Evolutionary conservation across 2,888 invertebrate species (phyloP), one percentile per base, ranked within the genome.

Genomic region (Iselma pallidipennis): DNA sequence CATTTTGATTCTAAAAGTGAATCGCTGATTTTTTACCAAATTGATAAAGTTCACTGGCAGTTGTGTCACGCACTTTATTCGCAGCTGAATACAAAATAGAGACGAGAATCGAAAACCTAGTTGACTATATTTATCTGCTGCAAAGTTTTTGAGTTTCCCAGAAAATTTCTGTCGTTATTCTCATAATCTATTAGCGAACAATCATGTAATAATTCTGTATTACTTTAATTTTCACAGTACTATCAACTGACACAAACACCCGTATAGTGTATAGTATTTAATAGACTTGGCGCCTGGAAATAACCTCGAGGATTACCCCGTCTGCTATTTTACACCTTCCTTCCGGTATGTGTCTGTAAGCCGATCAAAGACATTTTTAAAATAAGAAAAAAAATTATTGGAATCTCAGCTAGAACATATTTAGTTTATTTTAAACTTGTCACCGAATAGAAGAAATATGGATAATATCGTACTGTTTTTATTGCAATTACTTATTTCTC

Each of bases 391-490:
- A 2, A 1, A 12, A 42, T 19, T 2, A 42, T n/a, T n/a, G n/a
- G n/a, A n/a, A n/a, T n/a, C n/a, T n/a, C n/a, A n/a, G n/a, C n/a
- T n/a, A n/a, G n/a, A n/a, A n/a, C n/a, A n/a, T n/a, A n/a, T n/a
- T n/a, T n/a, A n/a, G n/a, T n/a, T n/a, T 12, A 45, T 45, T 21
- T 23, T 45, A 23, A 45, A 10, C 21, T 42, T 9, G 7, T 45
- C 23, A 23, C 21, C 21, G 1, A 21, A 4, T 23, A 23, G 28
- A 49, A 19, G 37, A 55, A 31, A 31, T 25, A 59, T 59, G 31
- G 52, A 54, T 52, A 25, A 31, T 25, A 52, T 59, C 54, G 54
- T 55, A 55, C 31, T 60, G 42, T 37, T 59, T 59, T 54, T 59
- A 59, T 54, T 59, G 49, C 49, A 54, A 53, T 53, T 49, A 53